These are phyloP conservation scores for Falco biarmicus DNA, from an alignment of 2,797 vertebrate species.

Conservation along the genomic window DNA sequence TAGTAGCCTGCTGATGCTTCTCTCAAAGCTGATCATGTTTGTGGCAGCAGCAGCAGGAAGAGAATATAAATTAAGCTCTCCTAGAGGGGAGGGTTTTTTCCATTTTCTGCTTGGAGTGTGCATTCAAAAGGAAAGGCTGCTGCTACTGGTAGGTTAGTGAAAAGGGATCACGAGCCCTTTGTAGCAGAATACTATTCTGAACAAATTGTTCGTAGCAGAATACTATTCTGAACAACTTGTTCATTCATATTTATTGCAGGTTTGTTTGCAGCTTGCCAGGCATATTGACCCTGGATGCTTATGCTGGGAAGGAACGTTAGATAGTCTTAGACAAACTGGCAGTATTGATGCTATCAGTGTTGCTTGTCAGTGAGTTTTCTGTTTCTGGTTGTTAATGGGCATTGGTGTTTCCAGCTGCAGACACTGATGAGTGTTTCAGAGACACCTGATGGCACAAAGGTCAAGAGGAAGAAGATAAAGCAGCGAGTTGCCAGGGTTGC, in stretches of 20 bases:
- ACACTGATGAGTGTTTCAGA: conserved; percentile 28
- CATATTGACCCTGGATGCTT: neutral
- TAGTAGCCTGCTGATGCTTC: conserved; percentile 25
- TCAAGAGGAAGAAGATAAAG: conserved; percentile 37
- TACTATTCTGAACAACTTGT: neutral
- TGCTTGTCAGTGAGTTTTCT: conserved; percentile 25
- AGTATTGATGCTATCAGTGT: conserved; percentile 23
- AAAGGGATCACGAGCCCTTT: neutral
- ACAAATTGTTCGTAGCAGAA: neutral
- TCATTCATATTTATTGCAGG: conserved; percentile 21
- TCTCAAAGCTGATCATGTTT: neutral
- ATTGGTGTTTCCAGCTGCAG: conserved; percentile 22
- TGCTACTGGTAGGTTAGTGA: conserved; percentile 3
- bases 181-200: neutral
- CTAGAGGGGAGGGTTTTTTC: neutral
- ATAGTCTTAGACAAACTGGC: neutral
- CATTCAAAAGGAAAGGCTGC: conserved; percentile 43
- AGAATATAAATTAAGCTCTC: conserved; percentile 42
- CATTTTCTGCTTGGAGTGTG: neutral
- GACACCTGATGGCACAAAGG: conserved; percentile 15
- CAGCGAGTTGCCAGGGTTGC: neutral
- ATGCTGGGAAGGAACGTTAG: neutral
- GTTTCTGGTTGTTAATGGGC: conserved; percentile 35
- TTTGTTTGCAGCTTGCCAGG: conserved; percentile 10
- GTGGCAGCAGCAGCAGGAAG: neutral